Conservation (phyloP, 1,140 invertebrate species). For the Ceratitis capitata region DNA sequence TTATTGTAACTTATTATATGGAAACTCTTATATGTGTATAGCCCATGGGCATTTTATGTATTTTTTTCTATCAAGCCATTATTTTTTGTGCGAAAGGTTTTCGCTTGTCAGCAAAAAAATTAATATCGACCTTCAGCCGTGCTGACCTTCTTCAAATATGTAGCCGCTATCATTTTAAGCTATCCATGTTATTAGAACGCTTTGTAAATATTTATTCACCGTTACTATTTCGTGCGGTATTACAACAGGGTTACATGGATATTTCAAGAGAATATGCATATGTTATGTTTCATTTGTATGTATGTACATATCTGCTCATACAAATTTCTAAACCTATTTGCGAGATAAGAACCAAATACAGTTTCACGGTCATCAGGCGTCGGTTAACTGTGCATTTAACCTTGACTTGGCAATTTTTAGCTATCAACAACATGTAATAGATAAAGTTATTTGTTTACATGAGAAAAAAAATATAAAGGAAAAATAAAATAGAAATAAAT, state of each 20-base stretch:
- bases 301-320: background rate
- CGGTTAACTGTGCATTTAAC: background rate
- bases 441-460: background rate
- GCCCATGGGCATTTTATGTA: background rate
- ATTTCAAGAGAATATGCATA: background rate
- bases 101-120: slow-evolving; percentile 2
- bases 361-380: background rate
- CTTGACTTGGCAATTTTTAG: background rate
- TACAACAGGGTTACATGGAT: background rate
- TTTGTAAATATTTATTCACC: background rate
- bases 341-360: background rate
- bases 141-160: background rate
- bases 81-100: background rate
- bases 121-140: background rate
- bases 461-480: background rate
- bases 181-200: background rate
- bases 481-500: background rate
- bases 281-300: background rate
- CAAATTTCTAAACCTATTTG: background rate
- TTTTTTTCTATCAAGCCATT: background rate
- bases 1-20: background rate
- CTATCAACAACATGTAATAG: background rate
- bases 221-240: background rate
- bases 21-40: background rate
- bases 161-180: background rate